Base-by-base conservation (phyloP, 2,888 invertebrate species). In the Zele albiditarsus region DNA sequence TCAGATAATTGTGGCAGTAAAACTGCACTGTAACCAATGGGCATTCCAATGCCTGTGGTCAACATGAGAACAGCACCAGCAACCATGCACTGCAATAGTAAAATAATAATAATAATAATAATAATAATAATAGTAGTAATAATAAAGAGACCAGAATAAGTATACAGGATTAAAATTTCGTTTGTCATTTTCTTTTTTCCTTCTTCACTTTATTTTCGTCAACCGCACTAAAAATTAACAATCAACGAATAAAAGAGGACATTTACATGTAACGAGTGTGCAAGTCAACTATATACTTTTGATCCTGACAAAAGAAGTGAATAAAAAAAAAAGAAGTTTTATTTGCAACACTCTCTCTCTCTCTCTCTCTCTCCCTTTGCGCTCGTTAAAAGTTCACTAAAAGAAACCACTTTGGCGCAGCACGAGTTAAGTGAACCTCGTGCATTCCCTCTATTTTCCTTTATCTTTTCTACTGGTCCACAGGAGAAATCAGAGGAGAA, bases 1-100 rank as follows among this genome's bases (percentile, higher is more conserved):
- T 88, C 87, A 72, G 92, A 90, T 20, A 95, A 90, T 85, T 95
- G 95, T 0, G 95, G 95, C 73, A 95, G 88, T n/a, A 95, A 91
- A 28, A 95, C 92, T 0, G 95, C 94, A 2, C 95, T 95, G 89
- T 92, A 94, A 58, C 95, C 95, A 78, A 95, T 95, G 28, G 95
- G 95, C 91, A 95, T 95, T 3, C 95, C 95, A 63, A 93, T 94
- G 49, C 93, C 94, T n/a, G 93, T 93, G 0, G 94, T 92, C 78
- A 94, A 90, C 73, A 95, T 88, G 78, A 95, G 91, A 66, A 95
- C 93, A 0, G 94, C 94, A 80, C 94, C 92, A 68, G 95, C 93
- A 80, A 94, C 92, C 74, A 94, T 88, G 82, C 93, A 93, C 95
- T 95, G 89, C n/a, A 91, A 91, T 80, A 57, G 42, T 28, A 60